Evolutionary conservation across 1,140 invertebrate species (phyloP).

Genomic region (Carcinoscorpius rotundicauda): DNA sequence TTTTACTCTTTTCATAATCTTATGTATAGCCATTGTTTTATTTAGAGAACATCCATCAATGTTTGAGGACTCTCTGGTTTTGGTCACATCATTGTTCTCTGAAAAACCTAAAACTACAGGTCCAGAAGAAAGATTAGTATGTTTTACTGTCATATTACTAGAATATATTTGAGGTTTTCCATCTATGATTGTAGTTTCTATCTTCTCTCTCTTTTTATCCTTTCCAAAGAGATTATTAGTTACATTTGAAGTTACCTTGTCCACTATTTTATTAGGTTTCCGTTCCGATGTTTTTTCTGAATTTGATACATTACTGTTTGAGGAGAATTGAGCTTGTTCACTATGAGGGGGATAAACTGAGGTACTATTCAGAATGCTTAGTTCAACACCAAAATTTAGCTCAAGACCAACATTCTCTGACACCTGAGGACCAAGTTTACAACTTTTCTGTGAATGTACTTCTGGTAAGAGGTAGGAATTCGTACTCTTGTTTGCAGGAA

Average conservation of each 20-base stretch:
- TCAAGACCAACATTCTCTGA: neutral
- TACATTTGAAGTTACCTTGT: too few species aligned
- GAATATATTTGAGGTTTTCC: too few species aligned
- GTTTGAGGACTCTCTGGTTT: neutral
- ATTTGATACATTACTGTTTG: too few species aligned
- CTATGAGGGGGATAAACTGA: neutral
- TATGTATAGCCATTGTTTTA: neutral
- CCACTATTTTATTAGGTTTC: too few species aligned
- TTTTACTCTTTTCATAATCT: too few species aligned
- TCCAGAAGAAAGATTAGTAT: neutral
- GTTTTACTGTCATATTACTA: too few species aligned
- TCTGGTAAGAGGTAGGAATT: neutral
- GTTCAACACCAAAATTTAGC: neutral
- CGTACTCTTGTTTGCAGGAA: neutral
- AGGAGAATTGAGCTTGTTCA: too few species aligned
- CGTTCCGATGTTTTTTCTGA: too few species aligned
- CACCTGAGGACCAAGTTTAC: neutral
- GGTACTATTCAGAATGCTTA: neutral
- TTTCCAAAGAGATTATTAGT: too few species aligned
- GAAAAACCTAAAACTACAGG: neutral
- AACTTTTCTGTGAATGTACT: neutral
- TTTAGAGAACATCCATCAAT: neutral
- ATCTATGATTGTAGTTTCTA: too few species aligned
- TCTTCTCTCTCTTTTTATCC: too few species aligned
- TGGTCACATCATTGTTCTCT: neutral